Evolutionary conservation across 2,113 vertebrate species (phyloP).

Genomic region (Onychostoma macrolepis): DNA sequence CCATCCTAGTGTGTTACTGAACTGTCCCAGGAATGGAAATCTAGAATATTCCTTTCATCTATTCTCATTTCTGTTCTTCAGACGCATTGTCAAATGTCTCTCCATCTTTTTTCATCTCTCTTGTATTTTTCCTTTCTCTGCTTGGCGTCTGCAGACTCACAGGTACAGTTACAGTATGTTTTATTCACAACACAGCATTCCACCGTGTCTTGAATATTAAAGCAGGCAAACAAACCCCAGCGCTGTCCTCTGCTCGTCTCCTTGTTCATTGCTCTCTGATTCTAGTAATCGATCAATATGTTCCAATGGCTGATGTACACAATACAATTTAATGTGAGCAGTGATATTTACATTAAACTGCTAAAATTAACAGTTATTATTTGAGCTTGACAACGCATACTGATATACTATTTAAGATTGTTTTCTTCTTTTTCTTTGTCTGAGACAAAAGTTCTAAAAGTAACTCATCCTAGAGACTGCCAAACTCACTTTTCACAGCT

Average conservation of each 20-base stretch:
- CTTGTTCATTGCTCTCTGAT: conserved; percentile 11
- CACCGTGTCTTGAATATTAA: conserved; percentile 27
- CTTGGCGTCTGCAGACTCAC: conserved; percentile 24
- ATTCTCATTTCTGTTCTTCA: not conserved
- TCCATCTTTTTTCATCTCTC: conserved; percentile 2
- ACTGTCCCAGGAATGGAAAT: not conserved
- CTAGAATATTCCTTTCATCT: not conserved
- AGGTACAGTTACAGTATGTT: conserved; percentile 46
- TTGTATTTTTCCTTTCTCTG: conserved; percentile 11
- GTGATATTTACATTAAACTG: not conserved
- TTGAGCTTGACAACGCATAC: not conserved
- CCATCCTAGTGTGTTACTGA: not conserved
- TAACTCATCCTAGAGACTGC: not conserved
- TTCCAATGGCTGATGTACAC: not conserved
- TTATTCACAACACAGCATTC: conserved; percentile 38
- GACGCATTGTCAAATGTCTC: not conserved
- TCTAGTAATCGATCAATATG: not conserved
- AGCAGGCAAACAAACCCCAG: conserved; percentile 27
- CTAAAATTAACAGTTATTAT: not conserved
- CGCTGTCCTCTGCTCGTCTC: not conserved
- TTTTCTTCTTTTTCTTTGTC: not conserved
- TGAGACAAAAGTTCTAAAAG: not conserved
- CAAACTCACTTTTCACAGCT: not conserved
- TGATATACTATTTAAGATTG: not conserved
- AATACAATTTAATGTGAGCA: not conserved